Conservation (phyloP, 2,113 vertebrate genomes). For the Furnarius figulus region DNA sequence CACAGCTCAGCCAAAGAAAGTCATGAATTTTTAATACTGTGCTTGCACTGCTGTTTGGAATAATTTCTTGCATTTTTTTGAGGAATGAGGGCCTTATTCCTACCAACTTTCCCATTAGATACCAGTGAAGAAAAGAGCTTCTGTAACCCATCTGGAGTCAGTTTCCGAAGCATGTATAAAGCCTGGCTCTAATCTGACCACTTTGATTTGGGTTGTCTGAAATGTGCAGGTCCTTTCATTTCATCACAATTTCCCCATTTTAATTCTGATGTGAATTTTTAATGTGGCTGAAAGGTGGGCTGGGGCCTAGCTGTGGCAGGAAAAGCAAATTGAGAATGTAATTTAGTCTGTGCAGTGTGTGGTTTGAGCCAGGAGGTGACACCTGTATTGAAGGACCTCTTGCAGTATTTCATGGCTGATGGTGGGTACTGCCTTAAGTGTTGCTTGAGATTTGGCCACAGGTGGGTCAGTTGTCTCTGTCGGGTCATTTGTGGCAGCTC, state of each 20-base stretch:
- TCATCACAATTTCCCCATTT: not conserved
- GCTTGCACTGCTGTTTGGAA: not conserved
- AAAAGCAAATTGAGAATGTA: not conserved
- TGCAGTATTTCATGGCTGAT: not conserved
- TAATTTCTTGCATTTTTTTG: not conserved
- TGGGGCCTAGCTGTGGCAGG: not conserved
- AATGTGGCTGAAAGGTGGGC: not conserved
- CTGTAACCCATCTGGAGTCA: not conserved
- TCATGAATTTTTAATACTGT: not conserved
- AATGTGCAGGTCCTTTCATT: not conserved
- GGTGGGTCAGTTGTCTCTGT: not conserved
- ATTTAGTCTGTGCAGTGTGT: not conserved
- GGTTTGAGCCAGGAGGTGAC: not conserved
- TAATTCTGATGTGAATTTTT: not conserved
- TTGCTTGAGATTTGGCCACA: not conserved
- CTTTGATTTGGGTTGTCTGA: not conserved
- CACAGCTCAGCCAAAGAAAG: not conserved
- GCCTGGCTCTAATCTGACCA: not conserved
- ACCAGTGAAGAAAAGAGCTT: not conserved
- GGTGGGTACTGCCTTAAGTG: not conserved
- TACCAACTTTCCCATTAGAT: not conserved
- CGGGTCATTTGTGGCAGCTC: fast-evolving
- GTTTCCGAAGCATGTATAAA: not conserved
- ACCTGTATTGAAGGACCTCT: not conserved
- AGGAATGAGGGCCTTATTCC: not conserved